These are phyloP conservation scores for Glomeris marginata DNA, from an alignment of 2,888 invertebrate genomes.

Conservation along the genomic window DNA sequence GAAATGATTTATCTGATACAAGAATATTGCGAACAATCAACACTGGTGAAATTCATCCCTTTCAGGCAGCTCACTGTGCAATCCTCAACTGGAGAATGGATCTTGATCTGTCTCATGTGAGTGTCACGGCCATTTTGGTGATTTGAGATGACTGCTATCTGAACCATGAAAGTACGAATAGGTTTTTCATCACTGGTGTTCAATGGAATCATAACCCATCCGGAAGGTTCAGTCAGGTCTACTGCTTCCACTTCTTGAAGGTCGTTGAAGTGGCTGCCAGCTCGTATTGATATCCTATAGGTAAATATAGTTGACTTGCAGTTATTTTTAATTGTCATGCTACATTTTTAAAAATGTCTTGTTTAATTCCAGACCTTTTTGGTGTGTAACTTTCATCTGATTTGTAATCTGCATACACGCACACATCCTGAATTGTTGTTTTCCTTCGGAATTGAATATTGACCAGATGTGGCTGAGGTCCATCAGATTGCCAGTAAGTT, in stretches of 20 bases:
- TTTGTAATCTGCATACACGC: conserved; percentile 95
- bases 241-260: conserved; percentile 88
- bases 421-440: conserved; percentile 87
- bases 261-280: conserved; percentile 93
- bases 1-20: conserved; percentile 49
- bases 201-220: conserved; percentile 89
- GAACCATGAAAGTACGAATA: conserved; percentile 89
- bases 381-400: conserved; percentile 98
- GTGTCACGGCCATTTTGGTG: conserved; percentile 99
- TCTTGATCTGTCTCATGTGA: conserved; percentile 91
- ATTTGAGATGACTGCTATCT: conserved; percentile 90
- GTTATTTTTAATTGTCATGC: neutral
- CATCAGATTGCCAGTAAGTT: conserved; percentile 99
- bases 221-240: conserved; percentile 83
- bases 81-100: conserved; percentile 61
- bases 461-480: conserved; percentile 91
- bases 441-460: conserved; percentile 93
- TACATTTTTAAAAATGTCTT: conserved; percentile 2
- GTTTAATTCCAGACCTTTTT: conserved; percentile 40
- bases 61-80: conserved; percentile 27
- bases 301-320: neutral
- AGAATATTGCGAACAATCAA: conserved; percentile 64
- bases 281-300: conserved; percentile 66
- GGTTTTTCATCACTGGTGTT: conserved; percentile 72
- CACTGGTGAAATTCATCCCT: conserved; percentile 58